Percentiles rank a stretch among this genome's conserved stretches.
phyloP scores from a whole-genome alignment of 2,888 invertebrate species.

The Lithosia quadra region DNA sequence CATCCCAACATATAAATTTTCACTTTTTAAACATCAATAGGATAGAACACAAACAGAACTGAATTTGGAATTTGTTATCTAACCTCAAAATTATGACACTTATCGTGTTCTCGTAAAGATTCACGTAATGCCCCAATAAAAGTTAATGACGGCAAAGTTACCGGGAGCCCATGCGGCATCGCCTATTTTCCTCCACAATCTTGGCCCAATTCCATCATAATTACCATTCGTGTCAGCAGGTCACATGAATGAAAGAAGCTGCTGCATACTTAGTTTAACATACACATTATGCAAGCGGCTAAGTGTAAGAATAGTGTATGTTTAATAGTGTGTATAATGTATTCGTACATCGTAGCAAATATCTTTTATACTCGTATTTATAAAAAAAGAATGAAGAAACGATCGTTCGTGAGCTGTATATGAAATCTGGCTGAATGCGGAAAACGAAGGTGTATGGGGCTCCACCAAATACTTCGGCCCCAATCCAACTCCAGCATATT shows the following conservation, averaged over 20 bases:
- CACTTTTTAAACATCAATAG: not conserved
- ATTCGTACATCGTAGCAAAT: not conserved
- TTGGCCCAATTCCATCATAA: slow-evolving; percentile 11
- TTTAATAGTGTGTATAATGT: slow-evolving; percentile 5
- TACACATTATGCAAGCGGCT: slow-evolving; percentile 5
- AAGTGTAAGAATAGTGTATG: slow-evolving; percentile 6
- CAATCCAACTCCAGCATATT: too few relatives aligned
- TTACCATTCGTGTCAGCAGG: slow-evolving; percentile 20
- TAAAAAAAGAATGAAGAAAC: not conserved
- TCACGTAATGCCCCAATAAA: slow-evolving; percentile 17
- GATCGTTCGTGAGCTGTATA: not conserved
- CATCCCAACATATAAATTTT: too few relatives aligned
- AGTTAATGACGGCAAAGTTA: slow-evolving; percentile 26
- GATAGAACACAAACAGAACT: not conserved
- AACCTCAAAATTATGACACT: not conserved
- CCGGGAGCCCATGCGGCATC: not conserved
- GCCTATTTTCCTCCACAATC: slow-evolving; percentile 17
- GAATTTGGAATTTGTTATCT: not conserved
- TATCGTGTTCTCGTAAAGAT: slow-evolving; percentile 1
- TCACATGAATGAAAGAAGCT: slow-evolving; percentile 12
- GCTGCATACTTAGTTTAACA: not conserved
- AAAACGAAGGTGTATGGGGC: not conserved
- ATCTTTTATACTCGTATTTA: not conserved
- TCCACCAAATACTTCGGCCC: too few relatives aligned
- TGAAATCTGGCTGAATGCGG: not conserved